phyloP scores from a whole-genome alignment of 2,888 invertebrate species.

The Autographa pulchrina region DNA sequence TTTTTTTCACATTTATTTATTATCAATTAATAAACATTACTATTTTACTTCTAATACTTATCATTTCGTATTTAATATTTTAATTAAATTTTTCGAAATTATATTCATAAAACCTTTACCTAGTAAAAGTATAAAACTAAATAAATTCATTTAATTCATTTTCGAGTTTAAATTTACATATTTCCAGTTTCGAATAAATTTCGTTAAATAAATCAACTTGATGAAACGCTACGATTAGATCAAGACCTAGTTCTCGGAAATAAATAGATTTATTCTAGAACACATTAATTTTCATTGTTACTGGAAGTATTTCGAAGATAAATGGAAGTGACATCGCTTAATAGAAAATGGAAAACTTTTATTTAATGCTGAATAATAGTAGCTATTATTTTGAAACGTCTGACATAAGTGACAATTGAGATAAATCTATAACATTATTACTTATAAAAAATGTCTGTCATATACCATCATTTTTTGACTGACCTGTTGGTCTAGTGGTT shows the following conservation, averaged over 20 bases:
- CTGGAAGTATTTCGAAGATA: constrained; percentile 19
- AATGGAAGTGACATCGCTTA: constrained; percentile 31
- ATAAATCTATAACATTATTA: too few relatives aligned
- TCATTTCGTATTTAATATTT: too few relatives aligned
- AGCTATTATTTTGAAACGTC: neutral
- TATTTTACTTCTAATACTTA: too few relatives aligned
- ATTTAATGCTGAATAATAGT: constrained; percentile 16
- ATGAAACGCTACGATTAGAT: constrained; percentile 15
- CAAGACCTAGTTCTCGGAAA: constrained; percentile 15
- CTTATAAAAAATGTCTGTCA: too few relatives aligned
- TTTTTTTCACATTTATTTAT: too few relatives aligned
- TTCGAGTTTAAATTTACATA: neutral
- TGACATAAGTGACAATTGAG: neutral
- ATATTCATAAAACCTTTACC: neutral
- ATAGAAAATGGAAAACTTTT: neutral
- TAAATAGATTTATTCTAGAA: constrained; percentile 32
- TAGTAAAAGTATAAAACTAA: too few relatives aligned
- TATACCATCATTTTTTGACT: too few relatives aligned
- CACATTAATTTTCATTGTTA: constrained; percentile 36
- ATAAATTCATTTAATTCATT: neutral
- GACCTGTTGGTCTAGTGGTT: too few relatives aligned
- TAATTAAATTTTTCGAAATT: too few relatives aligned
- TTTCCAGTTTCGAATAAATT: neutral
- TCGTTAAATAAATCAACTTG: neutral
- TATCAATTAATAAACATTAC: too few relatives aligned